Evolutionary conservation across 2,888 invertebrate genomes (phyloP), one percentile per base, ranked within the genome.

Genomic region (Aspidiotus rigidus): DNA sequence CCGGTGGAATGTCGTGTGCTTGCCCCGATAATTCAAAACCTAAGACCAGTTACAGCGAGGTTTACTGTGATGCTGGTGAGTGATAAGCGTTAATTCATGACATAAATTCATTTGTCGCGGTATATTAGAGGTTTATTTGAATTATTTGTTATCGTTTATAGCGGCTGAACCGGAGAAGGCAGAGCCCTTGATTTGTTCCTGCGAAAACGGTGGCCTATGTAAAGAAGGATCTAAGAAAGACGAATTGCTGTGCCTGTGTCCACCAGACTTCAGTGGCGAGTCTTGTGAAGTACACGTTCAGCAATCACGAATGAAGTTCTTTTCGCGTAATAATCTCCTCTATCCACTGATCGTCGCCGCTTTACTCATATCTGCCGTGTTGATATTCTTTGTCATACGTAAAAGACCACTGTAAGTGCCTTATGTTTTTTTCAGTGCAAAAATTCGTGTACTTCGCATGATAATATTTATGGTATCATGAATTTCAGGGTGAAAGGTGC

Each of bases 141-240:
- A 11, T 49, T 49, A 1, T 49, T 49, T 3, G 6, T 49, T 28
- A 28, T 42, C n/a, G n/a, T 1, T 44, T 60, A 10, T 39, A 81
- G 87, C 89, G 0, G 85, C 86, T 62, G 93, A 93, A 77, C 78
- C 84, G 10, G 84, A 86, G 62, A 84, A 88, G 64, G 86, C 90
- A 0, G 82, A 83, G 71, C 93, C 92, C 2, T 83, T 85, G 74
- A 82, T 87, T 57, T 96, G 96, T 74, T 84, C 83, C 62, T 96
- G 96, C 78, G 84, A 88, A 78, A 93, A 94, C 78, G 92, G 93
- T 69, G 95, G 94, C 53, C 77, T 84, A 64, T 95, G 95, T 78
- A 77, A 78, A 42, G 84, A 86, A 74, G 75, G 75, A 6, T 71
- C 77, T 1, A 82, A 79, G 10, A 80, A 80, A 49, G 83, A 81